phyloP scores from a whole-genome alignment of 1,140 invertebrate species.

The Bombus turneri region DNA sequence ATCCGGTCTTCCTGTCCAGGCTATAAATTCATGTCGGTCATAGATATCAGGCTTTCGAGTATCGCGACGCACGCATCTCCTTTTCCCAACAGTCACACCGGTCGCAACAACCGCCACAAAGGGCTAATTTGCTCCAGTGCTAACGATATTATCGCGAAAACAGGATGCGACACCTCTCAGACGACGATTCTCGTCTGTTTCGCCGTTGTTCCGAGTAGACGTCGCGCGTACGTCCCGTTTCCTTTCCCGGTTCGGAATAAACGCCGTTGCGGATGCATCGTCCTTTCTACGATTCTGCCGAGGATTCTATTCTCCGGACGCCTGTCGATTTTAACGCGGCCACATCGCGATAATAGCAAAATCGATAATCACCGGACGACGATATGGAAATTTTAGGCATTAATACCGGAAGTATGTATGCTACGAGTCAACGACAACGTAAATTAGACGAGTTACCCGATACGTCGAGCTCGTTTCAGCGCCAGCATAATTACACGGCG shows the following conservation, averaged over 20 bases:
- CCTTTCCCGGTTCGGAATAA: not conserved
- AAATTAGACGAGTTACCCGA: conserved; percentile 12
- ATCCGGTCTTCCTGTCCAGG: conserved; percentile 42
- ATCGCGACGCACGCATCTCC: conserved; percentile 17
- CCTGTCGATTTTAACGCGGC: too few relatives aligned
- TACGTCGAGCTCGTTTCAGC: conserved; percentile 20
- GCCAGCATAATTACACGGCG: conserved; percentile 55
- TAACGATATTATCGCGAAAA: conserved; percentile 67
- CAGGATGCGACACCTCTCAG: conserved; percentile 7
- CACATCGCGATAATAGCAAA: not conserved
- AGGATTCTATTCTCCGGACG: not conserved
- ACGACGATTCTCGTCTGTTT: not conserved
- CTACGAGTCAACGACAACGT: conserved; percentile 7
- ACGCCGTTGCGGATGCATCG: not conserved
- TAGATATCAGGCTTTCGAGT: conserved; percentile 20
- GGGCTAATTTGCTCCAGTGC: conserved; percentile 66
- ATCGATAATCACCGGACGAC: conserved; percentile 6
- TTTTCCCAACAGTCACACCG: conserved; percentile 14
- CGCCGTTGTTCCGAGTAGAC: not conserved
- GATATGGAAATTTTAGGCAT: conserved; percentile 15
- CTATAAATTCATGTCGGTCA: conserved; percentile 35
- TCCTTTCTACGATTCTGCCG: not conserved
- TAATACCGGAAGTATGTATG: conserved; percentile 5
- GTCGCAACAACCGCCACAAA: conserved; percentile 65
- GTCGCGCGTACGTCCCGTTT: not conserved